Evolutionary conservation across 2,113 vertebrate genomes (phyloP).

Genomic region (Pogonocichla stellata): DNA sequence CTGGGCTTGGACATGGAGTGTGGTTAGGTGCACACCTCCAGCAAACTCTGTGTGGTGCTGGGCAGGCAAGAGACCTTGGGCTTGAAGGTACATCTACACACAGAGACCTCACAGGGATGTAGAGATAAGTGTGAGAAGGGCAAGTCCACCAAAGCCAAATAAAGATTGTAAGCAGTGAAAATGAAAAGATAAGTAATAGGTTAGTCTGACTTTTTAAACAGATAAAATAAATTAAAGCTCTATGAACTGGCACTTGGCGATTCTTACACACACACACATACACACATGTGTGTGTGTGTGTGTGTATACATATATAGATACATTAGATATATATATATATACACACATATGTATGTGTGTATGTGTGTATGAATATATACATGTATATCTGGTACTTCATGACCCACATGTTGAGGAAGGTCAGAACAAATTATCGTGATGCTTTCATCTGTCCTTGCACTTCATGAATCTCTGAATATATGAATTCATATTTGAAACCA

Average conservation of each 20-base stretch:
- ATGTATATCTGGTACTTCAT: neutral
- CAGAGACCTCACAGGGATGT: neutral
- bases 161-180: neutral
- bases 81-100: neutral
- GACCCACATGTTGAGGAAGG: neutral
- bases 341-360: too few species aligned
- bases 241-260: neutral
- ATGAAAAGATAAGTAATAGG: neutral
- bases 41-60: neutral
- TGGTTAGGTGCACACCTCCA: neutral
- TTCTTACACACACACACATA: neutral
- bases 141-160: neutral
- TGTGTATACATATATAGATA: neutral
- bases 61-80: neutral
- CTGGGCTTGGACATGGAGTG: fast-evolving
- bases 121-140: neutral
- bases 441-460: neutral
- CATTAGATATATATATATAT: too few species aligned
- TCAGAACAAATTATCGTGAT: neutral
- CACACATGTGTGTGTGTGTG: fast-evolving
- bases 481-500: neutral
- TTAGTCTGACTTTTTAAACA: neutral
- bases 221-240: neutral
- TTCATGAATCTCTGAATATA: neutral
- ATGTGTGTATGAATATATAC: fast-evolving